Evolutionary conservation across 1,140 invertebrate genomes (phyloP), one percentile per base, ranked within the genome.

Genomic region (Andricus grossulariae): DNA sequence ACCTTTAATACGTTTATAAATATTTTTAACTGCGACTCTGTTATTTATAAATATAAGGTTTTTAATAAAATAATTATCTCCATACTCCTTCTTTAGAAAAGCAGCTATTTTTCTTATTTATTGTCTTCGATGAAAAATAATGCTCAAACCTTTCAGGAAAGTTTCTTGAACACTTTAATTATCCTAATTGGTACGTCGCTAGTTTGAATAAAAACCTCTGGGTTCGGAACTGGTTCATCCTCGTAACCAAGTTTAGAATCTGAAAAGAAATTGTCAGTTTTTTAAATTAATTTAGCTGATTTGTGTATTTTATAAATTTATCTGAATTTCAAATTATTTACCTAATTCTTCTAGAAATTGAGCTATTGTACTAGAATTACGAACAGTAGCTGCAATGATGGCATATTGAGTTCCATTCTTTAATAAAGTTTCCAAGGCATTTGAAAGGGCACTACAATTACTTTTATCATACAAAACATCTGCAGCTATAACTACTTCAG

Each of bases 391-490:
- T 12, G 92, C 91, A 71, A 93, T 88, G 83, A 93, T 85, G 19
- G 90, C 86, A 78, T 87, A 81, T 80, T 85, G 83, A 75, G 86
- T 79, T 45, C 73, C 19, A 72, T 70, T 74, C 18, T 77, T 82
- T 66, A 91, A 78, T 50, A 93, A 83, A 45, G 71, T 73, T 76
- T 88, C 88, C 50, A 93, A 81, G 71, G 90, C 91, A 13, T 71
- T 77, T 75, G 87, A 81, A 39, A 93, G 85, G 18, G 80, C 73
- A 51, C 82, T 25, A 85, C 93, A 93, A 45, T 90, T 79, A 55
- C 79, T 87, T 13, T 66, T 81, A 82, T 93, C 93, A 78, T 93
- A 93, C 6, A 93, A 82, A 76, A 93, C 89, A 85, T 93, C 93
- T 18, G 93, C 91, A 39, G 92, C 93, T 76, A 94, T 84, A 70